phyloP scores from a whole-genome alignment of 2,888 invertebrate species.

The Athrips mouffetella region DNA sequence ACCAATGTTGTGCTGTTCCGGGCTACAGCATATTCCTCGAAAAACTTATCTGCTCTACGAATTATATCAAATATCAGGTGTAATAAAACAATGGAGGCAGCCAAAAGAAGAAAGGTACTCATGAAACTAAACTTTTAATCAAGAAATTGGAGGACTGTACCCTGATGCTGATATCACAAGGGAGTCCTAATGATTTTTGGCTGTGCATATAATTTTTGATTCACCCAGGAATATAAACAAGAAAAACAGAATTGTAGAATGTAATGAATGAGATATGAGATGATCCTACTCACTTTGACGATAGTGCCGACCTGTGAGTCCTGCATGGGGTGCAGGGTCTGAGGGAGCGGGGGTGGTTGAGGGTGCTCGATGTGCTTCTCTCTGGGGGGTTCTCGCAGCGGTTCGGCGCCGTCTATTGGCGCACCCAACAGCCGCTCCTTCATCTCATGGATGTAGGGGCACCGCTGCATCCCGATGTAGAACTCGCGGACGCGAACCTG shows the following conservation, averaged over 20 bases:
- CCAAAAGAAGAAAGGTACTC: too few relatives aligned
- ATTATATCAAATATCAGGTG: too few relatives aligned
- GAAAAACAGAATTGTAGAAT: background rate
- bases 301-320: conserved; percentile 90
- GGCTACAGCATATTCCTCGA: background rate
- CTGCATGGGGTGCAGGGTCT: conserved; percentile 45
- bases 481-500: conserved; percentile 76
- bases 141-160: too few relatives aligned
- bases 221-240: too few relatives aligned
- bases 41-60: too few relatives aligned
- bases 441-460: conserved; percentile 96
- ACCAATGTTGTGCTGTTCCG: too few relatives aligned
- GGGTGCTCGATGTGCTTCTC: conserved; percentile 10
- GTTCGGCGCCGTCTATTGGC: conserved; percentile 67
- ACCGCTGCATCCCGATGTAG: conserved; percentile 87
- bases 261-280: conserved; percentile 38
- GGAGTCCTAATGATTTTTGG: too few relatives aligned
- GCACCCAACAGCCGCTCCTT: conserved; percentile 92
- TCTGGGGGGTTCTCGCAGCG: conserved; percentile 41
- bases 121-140: too few relatives aligned
- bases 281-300: conserved; percentile 85
- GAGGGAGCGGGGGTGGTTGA: conserved; percentile 1
- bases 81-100: too few relatives aligned
- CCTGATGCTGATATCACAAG: too few relatives aligned
- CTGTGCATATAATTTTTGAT: too few relatives aligned